phyloP scores from a whole-genome alignment of 1,140 invertebrate genomes.

The Globodera ellingtonae region DNA sequence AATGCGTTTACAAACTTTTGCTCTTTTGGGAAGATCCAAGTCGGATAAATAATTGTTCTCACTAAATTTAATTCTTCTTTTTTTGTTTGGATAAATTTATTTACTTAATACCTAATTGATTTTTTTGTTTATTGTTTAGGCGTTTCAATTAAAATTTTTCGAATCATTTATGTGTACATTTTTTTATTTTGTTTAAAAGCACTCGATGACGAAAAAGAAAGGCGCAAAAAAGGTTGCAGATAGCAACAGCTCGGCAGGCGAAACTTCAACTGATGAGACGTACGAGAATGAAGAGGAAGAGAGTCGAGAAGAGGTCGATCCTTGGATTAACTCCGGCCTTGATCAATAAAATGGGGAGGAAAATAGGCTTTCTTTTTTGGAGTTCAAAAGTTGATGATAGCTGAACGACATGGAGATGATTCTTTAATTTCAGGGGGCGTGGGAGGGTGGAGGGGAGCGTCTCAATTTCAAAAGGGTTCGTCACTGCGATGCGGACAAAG shows the following conservation, averaged over 20 bases:
- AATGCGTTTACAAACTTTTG: conserved; percentile 12
- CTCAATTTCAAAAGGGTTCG: background rate
- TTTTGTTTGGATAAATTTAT: no score
- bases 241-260: background rate
- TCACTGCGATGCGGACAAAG: background rate
- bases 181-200: no score
- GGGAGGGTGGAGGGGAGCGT: background rate
- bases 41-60: background rate
- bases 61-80: background rate
- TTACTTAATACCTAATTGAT: no score
- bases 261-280: background rate
- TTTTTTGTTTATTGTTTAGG: no score
- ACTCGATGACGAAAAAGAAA: background rate
- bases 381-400: no score
- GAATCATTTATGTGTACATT: no score
- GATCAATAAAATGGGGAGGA: no score
- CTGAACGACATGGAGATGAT: no score
- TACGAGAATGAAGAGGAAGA: background rate
- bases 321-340: no score
- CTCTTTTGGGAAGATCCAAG: background rate
- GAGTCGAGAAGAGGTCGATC: background rate
- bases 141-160: no score
- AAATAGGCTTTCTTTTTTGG: no score
- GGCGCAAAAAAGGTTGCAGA: background rate
- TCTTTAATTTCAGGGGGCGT: no score